Evolutionary conservation across 2,113 vertebrate species (phyloP).

Genomic region (Perca schrenkii): DNA sequence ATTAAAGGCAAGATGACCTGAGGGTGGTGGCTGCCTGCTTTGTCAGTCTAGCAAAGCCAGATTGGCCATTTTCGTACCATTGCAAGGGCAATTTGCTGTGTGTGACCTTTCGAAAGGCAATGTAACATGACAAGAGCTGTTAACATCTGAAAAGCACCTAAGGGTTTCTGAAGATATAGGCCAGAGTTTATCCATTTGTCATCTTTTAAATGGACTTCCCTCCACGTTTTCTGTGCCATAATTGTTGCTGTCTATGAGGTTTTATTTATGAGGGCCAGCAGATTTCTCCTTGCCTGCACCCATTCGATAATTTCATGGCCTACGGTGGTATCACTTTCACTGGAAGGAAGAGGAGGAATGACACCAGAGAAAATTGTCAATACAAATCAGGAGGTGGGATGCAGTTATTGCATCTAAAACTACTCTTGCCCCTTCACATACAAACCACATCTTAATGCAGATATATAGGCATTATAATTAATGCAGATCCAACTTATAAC

Average conservation of each 20-base stretch:
- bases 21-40: slow-evolving; percentile 66
- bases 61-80: slow-evolving; percentile 70
- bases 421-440: neutral
- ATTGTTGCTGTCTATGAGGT: slow-evolving; percentile 2
- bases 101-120: slow-evolving; percentile 79
- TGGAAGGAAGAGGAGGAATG: neutral
- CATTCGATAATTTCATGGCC: slow-evolving; percentile 23
- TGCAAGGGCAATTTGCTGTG: slow-evolving; percentile 74
- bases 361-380: neutral
- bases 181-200: slow-evolving; percentile 52
- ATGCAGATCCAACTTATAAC: too few species aligned
- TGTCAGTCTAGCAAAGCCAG: slow-evolving; percentile 75
- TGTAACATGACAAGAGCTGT: slow-evolving; percentile 79
- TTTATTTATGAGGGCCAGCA: slow-evolving; percentile 6
- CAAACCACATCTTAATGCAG: neutral
- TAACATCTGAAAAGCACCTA: slow-evolving; percentile 68
- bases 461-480: neutral
- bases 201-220: slow-evolving; percentile 41
- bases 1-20: slow-evolving; percentile 65
- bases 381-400: neutral
- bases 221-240: slow-evolving; percentile 22
- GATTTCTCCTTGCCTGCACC: slow-evolving; percentile 2
- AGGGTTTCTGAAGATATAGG: slow-evolving; percentile 64
- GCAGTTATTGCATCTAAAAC: neutral
- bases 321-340: neutral